Percentiles rank a stretch among this genome's conserved stretches.
These are phyloP conservation scores for Mastomys natalensis DNA, from an alignment of 2,113 vertebrate genomes.

Conservation along the genomic window DNA sequence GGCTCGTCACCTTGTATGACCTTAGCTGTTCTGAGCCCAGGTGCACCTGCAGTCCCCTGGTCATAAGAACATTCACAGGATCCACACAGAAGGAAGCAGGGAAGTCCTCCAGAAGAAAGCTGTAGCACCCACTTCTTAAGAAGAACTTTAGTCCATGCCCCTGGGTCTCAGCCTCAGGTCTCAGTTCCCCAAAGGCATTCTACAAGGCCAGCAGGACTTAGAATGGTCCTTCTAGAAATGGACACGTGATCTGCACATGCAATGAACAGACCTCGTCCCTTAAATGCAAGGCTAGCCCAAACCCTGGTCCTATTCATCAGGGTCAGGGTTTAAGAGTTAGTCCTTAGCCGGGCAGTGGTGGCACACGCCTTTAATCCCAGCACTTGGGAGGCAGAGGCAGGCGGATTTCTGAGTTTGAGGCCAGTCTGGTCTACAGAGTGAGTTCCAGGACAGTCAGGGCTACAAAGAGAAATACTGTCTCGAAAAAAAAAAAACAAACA, in stretches of 20 bases:
- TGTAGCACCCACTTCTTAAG: accelerated
- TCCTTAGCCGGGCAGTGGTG: no score
- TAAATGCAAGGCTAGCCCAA: background rate
- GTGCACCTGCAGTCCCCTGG: background rate
- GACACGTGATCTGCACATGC: background rate
- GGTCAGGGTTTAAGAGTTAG: background rate
- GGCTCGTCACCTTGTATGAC: background rate
- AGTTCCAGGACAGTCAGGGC: no score
- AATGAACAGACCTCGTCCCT: background rate
- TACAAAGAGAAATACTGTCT: no score
- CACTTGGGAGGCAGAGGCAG: no score
- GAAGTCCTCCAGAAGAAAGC: background rate
- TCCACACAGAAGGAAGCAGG: accelerated
- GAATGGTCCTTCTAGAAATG: background rate
- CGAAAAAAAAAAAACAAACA: no score
- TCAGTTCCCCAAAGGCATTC: background rate
- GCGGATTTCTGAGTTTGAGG: no score
- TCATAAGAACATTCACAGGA: accelerated
- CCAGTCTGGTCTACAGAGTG: no score
- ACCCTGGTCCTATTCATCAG: background rate
- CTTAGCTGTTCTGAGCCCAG: background rate
- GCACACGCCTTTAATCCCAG: no score
- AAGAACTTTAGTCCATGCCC: accelerated
- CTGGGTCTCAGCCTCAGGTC: background rate
- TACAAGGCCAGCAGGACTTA: background rate